A percentile compares a stretch with the other conserved stretches of the same genome.
phyloP scores from a whole-genome alignment of 2,113 vertebrate genomes.

The Numida meleagris region DNA sequence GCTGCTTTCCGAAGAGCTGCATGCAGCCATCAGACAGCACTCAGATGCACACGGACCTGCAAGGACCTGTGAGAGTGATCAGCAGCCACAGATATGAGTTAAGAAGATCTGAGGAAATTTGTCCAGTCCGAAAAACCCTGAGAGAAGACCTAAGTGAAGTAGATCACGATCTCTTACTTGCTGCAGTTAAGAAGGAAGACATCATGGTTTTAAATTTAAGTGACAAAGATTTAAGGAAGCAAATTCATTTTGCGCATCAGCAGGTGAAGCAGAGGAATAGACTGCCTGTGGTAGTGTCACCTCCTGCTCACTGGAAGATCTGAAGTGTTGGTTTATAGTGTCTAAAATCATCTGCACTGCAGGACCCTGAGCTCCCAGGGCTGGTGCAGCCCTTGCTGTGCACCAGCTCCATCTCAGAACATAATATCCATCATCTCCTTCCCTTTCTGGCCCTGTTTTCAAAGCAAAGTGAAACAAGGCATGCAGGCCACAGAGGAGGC shows the following conservation, averaged over 20 bases:
- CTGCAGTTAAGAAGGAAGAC: background rate
- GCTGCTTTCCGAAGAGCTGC: background rate
- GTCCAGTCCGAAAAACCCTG: background rate
- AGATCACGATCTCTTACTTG: background rate
- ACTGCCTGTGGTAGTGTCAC: background rate
- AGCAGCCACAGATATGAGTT: background rate
- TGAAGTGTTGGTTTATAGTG: background rate
- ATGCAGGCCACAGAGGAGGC: background rate
- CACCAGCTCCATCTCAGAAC: background rate
- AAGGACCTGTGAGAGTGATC: background rate
- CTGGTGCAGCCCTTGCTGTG: background rate
- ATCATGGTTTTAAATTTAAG: background rate
- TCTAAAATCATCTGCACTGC: background rate
- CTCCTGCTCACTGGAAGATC: background rate
- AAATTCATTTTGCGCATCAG: background rate
- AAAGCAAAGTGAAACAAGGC: background rate
- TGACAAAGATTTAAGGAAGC: background rate
- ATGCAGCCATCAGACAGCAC: background rate
- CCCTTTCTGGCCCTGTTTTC: background rate
- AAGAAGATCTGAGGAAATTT: background rate
- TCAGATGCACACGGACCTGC: background rate
- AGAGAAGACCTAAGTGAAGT: background rate
- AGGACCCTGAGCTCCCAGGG: background rate
- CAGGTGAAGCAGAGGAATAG: background rate
- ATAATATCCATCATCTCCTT: background rate